Percentiles rank a stretch among this genome's conserved stretches.
Conservation (phyloP, 2,888 invertebrate species). For the Podabrus alpinus region DNA sequence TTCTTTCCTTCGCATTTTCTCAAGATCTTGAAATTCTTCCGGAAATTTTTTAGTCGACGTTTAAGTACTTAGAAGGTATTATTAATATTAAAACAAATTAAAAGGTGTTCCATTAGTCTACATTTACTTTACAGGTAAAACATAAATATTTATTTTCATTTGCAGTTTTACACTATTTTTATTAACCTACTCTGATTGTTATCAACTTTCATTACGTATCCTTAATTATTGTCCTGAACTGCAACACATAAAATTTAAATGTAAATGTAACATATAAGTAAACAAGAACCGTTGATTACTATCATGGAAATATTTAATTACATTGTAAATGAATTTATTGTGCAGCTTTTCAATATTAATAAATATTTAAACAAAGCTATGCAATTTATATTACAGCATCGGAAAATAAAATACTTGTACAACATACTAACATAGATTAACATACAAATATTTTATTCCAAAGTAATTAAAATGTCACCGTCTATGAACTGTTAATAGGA, state of each 20-base stretch:
- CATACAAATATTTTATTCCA: not conserved
- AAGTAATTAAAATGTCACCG: not conserved
- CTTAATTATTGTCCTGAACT: not conserved
- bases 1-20: not conserved
- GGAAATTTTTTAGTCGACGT: not conserved
- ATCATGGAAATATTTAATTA: not conserved
- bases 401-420: not conserved
- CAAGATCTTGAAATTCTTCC: not conserved
- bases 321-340: not conserved
- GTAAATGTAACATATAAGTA: not conserved
- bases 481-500: not conserved
- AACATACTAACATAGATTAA: not conserved
- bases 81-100: not conserved
- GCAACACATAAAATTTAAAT: not conserved
- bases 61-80: not conserved
- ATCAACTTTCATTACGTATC: not conserved
- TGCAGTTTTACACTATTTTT: not conserved
- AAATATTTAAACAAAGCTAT: not conserved
- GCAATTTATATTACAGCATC: not conserved
- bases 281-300: not conserved
- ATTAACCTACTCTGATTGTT: not conserved
- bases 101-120: not conserved
- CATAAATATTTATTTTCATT: no score
- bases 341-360: not conserved
- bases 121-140: not conserved